Evolutionary conservation across 2,888 invertebrate genomes (phyloP), one percentile per base, ranked within the genome.

Genomic region (Rutpela maculata): DNA sequence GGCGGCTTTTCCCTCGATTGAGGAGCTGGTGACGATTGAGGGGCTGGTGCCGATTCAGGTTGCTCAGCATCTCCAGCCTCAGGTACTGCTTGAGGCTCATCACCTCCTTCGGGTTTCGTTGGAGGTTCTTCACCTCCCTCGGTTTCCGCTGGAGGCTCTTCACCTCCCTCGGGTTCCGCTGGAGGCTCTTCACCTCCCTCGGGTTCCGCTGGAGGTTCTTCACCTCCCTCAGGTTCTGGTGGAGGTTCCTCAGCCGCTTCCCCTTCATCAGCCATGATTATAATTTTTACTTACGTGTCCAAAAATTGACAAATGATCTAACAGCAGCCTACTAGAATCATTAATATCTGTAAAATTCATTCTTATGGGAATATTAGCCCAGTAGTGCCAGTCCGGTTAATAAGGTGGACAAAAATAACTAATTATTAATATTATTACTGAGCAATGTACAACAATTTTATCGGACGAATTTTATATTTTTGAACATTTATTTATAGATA

Each of bases 251-350:
- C 22, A 56, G 17, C 56, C 56, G 26, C 68, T 26, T 19, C 31
- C 15, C 38, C 70, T 19, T 35, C 18, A 38, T 65, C 63, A 18
- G 63, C 63, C 63, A 65, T 60, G 38, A 11, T 43, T 43, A 43
- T 9, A 43, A 43, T 57, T 70, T n/a, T 9, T 57, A 59, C 59
- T 70, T 38, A 59, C 57, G 15, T 70, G 70, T 59, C 70, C 35
- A 70, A 70, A 70, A 59, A 60, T 19, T 70, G 70, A 70, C 70
- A 70, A 60, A 38, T 70, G 70, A 60, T 70, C 43, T 70, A 70
- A 70, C 59, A 70, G 56, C 57, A 70, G 60, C 59, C 70, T 70
- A 12, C 70, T 59, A 18, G 70, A 38, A 15, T 70, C 35, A 18
- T 60, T 70, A 7, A 60, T 60, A n/a, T 59, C 38, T 35, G n/a